A percentile compares a stretch with the other conserved stretches of the same genome.
Evolutionary conservation across 2,888 invertebrate species (phyloP).

Genomic region (Lasioglossum pauxillum): DNA sequence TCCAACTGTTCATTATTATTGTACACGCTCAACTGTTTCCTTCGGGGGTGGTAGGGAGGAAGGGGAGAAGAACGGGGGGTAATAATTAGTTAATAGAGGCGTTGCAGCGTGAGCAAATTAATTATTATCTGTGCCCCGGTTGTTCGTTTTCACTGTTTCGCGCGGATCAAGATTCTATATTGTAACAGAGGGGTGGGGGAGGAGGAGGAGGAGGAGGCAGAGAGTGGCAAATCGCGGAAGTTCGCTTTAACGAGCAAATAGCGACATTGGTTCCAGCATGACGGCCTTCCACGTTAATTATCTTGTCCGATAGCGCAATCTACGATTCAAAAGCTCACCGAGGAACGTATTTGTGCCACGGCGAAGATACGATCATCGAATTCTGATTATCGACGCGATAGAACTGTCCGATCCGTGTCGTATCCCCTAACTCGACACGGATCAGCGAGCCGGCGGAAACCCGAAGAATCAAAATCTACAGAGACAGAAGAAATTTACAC

Average conservation of each 20-base stretch:
- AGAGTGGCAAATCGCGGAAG: conserved; percentile 39
- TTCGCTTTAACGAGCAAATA: conserved; percentile 48
- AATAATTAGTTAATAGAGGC: neutral
- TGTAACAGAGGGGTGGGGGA: neutral
- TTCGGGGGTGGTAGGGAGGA: neutral
- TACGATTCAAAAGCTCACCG: conserved; percentile 37
- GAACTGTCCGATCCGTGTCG: neutral
- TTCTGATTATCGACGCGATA: conserved; percentile 31
- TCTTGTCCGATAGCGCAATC: conserved; percentile 56
- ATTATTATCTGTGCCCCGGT: neutral
- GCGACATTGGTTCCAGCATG: conserved; percentile 44
- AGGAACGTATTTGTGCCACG: conserved; percentile 16
- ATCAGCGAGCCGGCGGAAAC: neutral
- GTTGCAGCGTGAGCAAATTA: neutral
- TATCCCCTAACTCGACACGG: neutral
- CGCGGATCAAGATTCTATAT: conserved; percentile 15
- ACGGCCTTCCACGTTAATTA: conserved; percentile 55
- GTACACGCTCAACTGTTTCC: neutral
- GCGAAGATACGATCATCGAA: conserved; percentile 28
- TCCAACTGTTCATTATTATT: neutral
- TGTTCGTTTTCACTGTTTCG: neutral
- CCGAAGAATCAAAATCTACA: neutral
- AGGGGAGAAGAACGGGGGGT: no score
- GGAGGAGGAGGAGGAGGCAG: neutral
- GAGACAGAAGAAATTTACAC: conserved; percentile 23